Evolutionary conservation across 2,113 vertebrate genomes (phyloP), one percentile per base, ranked within the genome.

Genomic region (Todiramphus chloris): DNA sequence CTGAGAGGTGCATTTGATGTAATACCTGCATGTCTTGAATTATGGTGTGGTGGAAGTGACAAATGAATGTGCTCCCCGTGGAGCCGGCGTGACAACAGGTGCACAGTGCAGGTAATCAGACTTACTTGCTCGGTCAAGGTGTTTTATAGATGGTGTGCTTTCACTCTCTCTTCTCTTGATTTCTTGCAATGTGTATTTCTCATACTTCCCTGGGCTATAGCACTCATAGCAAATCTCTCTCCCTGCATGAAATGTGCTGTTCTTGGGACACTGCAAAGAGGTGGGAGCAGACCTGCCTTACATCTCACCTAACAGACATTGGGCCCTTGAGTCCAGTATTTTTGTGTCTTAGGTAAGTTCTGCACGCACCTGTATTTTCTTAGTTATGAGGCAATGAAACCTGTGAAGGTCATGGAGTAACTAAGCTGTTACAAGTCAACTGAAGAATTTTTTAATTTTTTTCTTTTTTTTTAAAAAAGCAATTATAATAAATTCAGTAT

Each of bases 121-220:
- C 63, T 82, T 96, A 77, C 62, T 94, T 94, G 87, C 77, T 94
- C n/a, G 16, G 89, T 83, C 89, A 76, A 94, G 70, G 58, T 82
- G 55, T 68, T 94, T 87, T 93, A 77, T 93, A 91, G 91, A 90
- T 63, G 6, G 63, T 84, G 77, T 67, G 41, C 62, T 94, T 91
- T 96, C 74, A 84, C 13, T 84, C 77, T 89, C 48, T 75, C 66
- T 89, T 74, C 80, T 72, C 77, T 87, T 91, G 81, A 87, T 94
- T 94, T 93, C 79, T 84, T 80, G 63, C 81, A 73, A 64, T 58
- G n/a, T 3, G 4, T 73, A 43, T 79, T 89, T 93, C 87, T 87
- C 74, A 73, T 28, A 60, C 59, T 25, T 87, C 70, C 73, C 77
- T 56, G 63, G 50, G 37, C 83, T 91, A 48, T 41, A 63, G 50